Percentiles rank a stretch among this genome's conserved stretches.
These are phyloP conservation scores for Myiozetetes cayanensis DNA, from an alignment of 2,113 vertebrate genomes.

Conservation along the genomic window DNA sequence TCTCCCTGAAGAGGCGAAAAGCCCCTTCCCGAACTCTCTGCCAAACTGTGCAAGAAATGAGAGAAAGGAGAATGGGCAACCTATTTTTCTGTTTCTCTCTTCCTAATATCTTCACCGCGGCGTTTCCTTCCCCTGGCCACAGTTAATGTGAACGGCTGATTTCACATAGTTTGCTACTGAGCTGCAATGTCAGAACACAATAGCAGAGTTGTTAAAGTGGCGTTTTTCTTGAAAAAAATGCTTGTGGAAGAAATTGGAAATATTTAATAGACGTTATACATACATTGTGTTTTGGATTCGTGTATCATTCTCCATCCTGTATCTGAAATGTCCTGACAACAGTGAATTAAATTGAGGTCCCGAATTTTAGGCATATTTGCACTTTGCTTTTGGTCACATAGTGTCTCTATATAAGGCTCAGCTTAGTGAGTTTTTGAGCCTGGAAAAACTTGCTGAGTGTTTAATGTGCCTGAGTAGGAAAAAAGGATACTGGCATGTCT, in stretches of 20 bases:
- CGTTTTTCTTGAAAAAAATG: neutral
- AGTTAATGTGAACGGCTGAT: neutral
- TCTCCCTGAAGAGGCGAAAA: slow-evolving; percentile 37
- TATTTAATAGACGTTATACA: neutral
- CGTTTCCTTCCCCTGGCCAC: neutral
- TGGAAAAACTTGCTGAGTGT: neutral
- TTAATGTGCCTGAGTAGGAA: neutral
- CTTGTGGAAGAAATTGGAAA: neutral
- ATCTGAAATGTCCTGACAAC: neutral
- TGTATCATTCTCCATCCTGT: neutral
- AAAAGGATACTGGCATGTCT: neutral
- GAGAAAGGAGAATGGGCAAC: slow-evolving; percentile 12
- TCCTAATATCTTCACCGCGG: neutral
- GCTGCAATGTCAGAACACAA: neutral
- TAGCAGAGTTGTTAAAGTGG: neutral
- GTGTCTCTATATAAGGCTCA: neutral
- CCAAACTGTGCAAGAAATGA: slow-evolving; percentile 32
- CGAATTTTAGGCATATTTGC: neutral
- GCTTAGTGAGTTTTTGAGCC: neutral
- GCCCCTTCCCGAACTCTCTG: slow-evolving; percentile 41
- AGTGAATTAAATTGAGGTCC: neutral
- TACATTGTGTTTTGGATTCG: neutral
- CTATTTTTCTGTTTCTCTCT: neutral
- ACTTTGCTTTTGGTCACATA: neutral
- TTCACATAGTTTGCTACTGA: neutral